phyloP scores from a whole-genome alignment of 2,797 vertebrate species.

The Notolepis coatsorum region DNA sequence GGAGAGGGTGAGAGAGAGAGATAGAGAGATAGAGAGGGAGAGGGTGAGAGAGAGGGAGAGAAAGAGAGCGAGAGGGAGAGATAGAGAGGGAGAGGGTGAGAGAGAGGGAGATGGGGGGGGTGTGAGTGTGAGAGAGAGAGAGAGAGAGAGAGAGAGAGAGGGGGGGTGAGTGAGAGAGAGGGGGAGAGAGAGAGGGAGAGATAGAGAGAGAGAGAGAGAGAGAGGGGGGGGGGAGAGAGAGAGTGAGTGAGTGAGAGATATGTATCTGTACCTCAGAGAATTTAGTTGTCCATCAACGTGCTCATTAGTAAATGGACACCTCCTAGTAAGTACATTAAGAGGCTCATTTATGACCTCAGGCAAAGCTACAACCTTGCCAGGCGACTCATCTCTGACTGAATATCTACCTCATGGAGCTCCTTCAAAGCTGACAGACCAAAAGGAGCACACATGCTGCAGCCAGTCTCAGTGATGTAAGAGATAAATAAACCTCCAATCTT shows the following conservation, averaged over 20 bases:
- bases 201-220: background rate
- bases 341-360: background rate
- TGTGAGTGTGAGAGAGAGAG: background rate
- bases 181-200: no score
- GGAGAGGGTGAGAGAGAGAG: background rate
- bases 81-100: conserved; percentile 33
- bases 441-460: background rate
- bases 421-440: background rate
- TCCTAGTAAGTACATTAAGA: background rate
- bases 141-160: conserved; percentile 31
- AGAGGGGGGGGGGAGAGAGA: background rate
- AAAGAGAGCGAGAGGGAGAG: background rate
- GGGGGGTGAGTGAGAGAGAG: background rate
- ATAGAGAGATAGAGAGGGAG: background rate
- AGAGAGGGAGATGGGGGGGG: conserved; percentile 9
- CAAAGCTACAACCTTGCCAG: background rate
- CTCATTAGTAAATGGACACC: background rate
- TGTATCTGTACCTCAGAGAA: background rate
- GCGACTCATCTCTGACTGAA: background rate
- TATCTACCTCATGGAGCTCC: background rate
- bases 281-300: background rate
- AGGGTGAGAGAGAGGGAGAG: background rate
- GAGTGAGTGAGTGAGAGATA: background rate
- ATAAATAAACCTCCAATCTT: no score
- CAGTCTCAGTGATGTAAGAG: background rate